phyloP scores from a whole-genome alignment of 2,797 vertebrate species.

The Prunella strophiata region DNA sequence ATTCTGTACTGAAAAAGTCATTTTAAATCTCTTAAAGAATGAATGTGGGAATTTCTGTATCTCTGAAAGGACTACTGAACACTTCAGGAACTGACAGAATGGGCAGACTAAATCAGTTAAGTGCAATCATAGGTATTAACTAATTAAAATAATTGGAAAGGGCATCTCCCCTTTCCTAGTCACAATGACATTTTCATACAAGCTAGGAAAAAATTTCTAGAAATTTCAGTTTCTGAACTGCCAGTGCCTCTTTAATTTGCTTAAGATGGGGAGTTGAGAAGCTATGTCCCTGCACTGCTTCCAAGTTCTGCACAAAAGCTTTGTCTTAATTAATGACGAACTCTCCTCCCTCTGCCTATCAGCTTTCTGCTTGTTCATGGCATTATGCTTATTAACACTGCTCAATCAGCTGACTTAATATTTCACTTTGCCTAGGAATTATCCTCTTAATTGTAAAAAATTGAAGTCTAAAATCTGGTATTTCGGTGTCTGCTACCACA shows the following conservation, averaged over 20 bases:
- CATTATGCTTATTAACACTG: constrained; percentile 33
- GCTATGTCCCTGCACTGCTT: background rate
- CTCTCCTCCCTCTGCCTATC: constrained; percentile 47
- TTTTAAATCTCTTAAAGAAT: background rate
- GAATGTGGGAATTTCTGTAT: background rate
- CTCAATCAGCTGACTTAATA: constrained; percentile 66
- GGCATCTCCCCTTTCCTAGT: background rate
- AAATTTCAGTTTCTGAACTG: background rate
- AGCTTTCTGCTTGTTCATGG: constrained; percentile 53
- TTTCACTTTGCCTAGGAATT: constrained; percentile 68
- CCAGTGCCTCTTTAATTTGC: background rate
- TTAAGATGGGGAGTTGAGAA: constrained; percentile 32
- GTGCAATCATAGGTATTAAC: background rate
- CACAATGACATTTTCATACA: background rate
- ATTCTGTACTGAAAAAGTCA: background rate
- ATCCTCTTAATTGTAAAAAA: constrained; percentile 62
- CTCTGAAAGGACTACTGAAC: background rate
- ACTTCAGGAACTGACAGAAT: background rate
- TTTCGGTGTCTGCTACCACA: constrained; percentile 32
- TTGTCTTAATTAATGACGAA: constrained; percentile 34
- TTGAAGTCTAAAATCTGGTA: constrained; percentile 47
- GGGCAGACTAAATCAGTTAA: background rate
- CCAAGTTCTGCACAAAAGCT: constrained; percentile 36
- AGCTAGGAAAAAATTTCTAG: background rate
- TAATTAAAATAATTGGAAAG: background rate